phyloP scores from a whole-genome alignment of 1,140 invertebrate species.

The Antheraea mylitta region DNA sequence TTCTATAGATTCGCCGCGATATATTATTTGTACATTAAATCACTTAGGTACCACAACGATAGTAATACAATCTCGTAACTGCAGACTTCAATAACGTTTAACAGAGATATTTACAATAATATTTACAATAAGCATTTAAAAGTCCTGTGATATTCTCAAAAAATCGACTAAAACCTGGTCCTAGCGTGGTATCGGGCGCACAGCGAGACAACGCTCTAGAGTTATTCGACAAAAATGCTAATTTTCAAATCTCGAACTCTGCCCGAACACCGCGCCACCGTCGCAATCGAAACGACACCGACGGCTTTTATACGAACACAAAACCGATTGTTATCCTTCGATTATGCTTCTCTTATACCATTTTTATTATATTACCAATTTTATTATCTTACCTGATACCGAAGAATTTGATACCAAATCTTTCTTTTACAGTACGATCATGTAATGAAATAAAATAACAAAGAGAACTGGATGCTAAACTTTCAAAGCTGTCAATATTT shows the following conservation, averaged over 20 bases:
- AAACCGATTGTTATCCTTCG: slow-evolving; percentile 38
- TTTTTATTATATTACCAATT: too few species aligned
- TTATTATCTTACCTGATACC: too few species aligned
- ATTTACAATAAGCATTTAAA: slow-evolving; percentile 66
- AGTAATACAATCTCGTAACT: too few species aligned
- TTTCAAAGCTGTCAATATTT: too few species aligned
- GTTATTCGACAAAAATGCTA: slow-evolving; percentile 78
- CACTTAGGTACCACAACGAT: neutral
- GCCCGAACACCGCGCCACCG: slow-evolving; percentile 10
- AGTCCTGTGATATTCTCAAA: slow-evolving; percentile 66
- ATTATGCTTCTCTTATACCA: neutral
- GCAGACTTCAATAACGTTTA: slow-evolving; percentile 30
- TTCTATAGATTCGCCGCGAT: too few species aligned
- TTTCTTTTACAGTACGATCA: too few species aligned
- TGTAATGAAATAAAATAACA: too few species aligned
- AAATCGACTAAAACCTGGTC: slow-evolving; percentile 38
- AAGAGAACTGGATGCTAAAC: too few species aligned
- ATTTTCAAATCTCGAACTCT: slow-evolving; percentile 71
- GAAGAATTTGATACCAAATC: too few species aligned
- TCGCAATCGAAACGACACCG: slow-evolving; percentile 26
- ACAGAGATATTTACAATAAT: slow-evolving; percentile 69
- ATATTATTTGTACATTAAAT: slow-evolving; percentile 1
- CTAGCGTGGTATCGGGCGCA: slow-evolving; percentile 56
- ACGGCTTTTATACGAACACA: slow-evolving; percentile 35
- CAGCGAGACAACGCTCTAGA: slow-evolving; percentile 68